Percentiles rank a stretch among this genome's conserved stretches.
Evolutionary conservation across 2,113 vertebrate genomes (phyloP).

Genomic region (Sminthopsis crassicaudata): DNA sequence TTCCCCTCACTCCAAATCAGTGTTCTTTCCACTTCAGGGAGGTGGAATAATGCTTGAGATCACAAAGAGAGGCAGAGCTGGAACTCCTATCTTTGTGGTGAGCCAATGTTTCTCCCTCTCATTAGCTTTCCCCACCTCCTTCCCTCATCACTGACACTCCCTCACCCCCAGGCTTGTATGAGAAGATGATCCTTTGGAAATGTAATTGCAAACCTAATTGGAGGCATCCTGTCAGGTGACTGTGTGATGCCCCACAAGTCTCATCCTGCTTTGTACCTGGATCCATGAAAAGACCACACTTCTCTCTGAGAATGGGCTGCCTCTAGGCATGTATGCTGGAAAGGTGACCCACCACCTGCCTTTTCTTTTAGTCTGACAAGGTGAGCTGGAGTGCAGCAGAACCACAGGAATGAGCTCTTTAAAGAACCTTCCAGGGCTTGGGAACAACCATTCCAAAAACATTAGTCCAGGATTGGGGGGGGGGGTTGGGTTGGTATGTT

Average conservation of each 20-base stretch:
- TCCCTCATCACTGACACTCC: background rate
- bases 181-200: background rate
- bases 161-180: background rate
- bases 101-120: background rate
- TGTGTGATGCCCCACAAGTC: background rate
- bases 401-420: background rate
- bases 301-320: background rate
- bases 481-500: background rate
- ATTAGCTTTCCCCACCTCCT: background rate
- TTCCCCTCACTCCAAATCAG: background rate
- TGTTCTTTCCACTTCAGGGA: background rate
- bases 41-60: background rate
- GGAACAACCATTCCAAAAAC: background rate
- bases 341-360: background rate
- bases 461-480: background rate
- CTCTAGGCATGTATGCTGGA: background rate
- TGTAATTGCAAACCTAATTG: background rate
- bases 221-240: constrained; percentile 3
- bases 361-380: background rate
- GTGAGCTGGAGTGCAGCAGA: background rate
- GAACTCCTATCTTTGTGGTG: background rate
- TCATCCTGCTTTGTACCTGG: background rate
- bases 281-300: background rate
- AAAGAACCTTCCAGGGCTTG: background rate
- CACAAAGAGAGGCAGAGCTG: background rate